phyloP scores from a whole-genome alignment of 2,797 vertebrate species.

The Argyrosomus regius region DNA sequence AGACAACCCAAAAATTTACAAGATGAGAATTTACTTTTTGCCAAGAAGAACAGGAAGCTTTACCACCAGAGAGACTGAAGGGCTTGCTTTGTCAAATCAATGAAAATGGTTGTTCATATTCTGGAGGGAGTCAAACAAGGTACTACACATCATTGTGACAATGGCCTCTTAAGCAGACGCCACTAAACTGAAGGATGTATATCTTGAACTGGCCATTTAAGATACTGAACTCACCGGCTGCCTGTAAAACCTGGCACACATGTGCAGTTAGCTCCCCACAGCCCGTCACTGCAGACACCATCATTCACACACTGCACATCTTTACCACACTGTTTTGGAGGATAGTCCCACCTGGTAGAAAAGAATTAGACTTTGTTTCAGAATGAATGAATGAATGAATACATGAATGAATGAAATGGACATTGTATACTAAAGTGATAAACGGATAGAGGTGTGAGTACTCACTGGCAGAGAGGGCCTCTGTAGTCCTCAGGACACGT shows the following conservation, averaged over 20 bases:
- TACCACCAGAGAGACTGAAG: background rate
- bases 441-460: slow-evolving; percentile 9
- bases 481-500: slow-evolving; percentile 84
- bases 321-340: slow-evolving; percentile 87
- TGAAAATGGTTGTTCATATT: background rate
- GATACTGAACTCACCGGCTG: slow-evolving; percentile 82
- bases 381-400: background rate
- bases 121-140: background rate
- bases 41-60: too few relatives aligned
- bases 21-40: too few relatives aligned
- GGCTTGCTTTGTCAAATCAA: too few relatives aligned
- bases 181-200: too few relatives aligned
- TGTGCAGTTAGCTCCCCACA: slow-evolving; percentile 91
- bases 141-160: too few relatives aligned
- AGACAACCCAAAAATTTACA: too few relatives aligned
- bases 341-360: slow-evolving; percentile 86
- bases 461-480: slow-evolving; percentile 90
- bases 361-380: background rate
- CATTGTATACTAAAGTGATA: background rate
- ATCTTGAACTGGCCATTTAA: background rate
- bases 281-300: slow-evolving; percentile 84
- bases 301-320: slow-evolving; percentile 88
- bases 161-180: too few relatives aligned
- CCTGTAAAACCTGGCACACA: slow-evolving; percentile 89
- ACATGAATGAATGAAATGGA: background rate